Percentiles rank a stretch among this genome's conserved stretches.
phyloP scores from a whole-genome alignment of 2,797 vertebrate species.

The Momotus momota region DNA sequence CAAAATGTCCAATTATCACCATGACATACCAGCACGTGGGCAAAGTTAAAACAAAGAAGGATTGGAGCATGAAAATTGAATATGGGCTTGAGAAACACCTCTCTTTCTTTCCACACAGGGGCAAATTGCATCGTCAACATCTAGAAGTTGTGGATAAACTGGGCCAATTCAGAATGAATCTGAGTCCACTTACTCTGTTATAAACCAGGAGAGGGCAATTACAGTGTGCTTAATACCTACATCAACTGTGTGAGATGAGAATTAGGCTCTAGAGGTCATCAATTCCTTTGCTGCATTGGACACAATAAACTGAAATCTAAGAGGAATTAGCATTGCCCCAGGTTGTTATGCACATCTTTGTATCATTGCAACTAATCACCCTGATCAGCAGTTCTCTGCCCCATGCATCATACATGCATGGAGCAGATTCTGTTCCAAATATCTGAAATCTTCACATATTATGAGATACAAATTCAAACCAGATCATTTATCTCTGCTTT shows the following conservation, averaged over 20 bases:
- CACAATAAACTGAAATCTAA: constrained; percentile 2
- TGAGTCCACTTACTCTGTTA: not conserved
- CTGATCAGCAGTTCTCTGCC: not conserved
- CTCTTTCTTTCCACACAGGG: not conserved
- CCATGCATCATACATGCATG: fast-evolving
- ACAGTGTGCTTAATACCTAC: not conserved
- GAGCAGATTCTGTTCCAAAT: not conserved
- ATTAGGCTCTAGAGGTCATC: not conserved
- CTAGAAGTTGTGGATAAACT: constrained; percentile 27
- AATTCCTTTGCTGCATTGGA: not conserved
- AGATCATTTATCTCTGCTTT: not conserved
- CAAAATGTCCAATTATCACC: constrained; percentile 61
- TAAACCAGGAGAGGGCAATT: not conserved
- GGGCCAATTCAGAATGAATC: constrained; percentile 9
- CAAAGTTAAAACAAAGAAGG: constrained; percentile 67
- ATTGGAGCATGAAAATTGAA: constrained; percentile 38
- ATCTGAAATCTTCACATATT: not conserved
- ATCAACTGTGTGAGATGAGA: not conserved
- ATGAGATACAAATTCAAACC: not conserved
- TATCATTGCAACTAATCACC: not conserved
- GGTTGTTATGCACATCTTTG: not conserved
- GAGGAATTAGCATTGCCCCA: not conserved
- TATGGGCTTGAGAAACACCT: constrained; percentile 27
- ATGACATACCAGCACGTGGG: constrained; percentile 28
- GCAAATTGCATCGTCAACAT: constrained; percentile 16